Conservation (phyloP, 2,888 invertebrate species). For the Calliopum simillimum region DNA sequence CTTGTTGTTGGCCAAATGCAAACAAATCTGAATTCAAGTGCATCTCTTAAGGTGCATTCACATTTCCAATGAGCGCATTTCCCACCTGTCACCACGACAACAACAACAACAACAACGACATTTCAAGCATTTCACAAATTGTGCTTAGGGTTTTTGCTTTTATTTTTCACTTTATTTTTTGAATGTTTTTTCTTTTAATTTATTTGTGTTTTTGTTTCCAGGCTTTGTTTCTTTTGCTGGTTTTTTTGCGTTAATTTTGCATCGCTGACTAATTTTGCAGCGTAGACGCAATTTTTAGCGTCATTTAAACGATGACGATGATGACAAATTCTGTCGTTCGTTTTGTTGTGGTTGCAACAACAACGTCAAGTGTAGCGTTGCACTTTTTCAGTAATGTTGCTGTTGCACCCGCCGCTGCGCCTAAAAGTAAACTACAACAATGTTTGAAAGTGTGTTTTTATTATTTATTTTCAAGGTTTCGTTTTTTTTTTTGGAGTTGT, state of each 20-base stretch:
- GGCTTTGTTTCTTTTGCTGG: neutral
- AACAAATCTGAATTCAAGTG: slow-evolving; percentile 29
- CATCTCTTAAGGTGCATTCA: slow-evolving; percentile 32
- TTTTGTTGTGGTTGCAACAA: slow-evolving; percentile 7
- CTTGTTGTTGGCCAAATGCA: slow-evolving; percentile 12
- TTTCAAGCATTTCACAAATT: slow-evolving; percentile 20
- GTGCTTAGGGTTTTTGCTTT: slow-evolving; percentile 11
- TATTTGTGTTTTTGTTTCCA: neutral
- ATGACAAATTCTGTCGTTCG: slow-evolving; percentile 7
- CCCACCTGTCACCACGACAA: slow-evolving; percentile 12
- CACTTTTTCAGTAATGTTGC: slow-evolving; percentile 36
- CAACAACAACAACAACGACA: neutral
- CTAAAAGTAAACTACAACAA: slow-evolving; percentile 7
- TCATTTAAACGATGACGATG: slow-evolving; percentile 19
- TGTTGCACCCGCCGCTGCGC: slow-evolving; percentile 15
- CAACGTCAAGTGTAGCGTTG: slow-evolving; percentile 37
- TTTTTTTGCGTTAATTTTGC: slow-evolving; percentile 27
- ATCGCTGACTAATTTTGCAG: slow-evolving; percentile 28
- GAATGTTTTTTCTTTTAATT: slow-evolving; percentile 12
- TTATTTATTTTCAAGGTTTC: neutral
- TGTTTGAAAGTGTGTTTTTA: neutral
- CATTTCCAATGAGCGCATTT: slow-evolving; percentile 26
- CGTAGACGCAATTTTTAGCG: slow-evolving; percentile 30
- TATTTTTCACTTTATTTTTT: slow-evolving; percentile 3
- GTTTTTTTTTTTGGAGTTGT: slow-evolving; percentile 1